Base-by-base conservation (phyloP, 1,140 invertebrate species). In the Pseudomyrmex cubaensis region DNA sequence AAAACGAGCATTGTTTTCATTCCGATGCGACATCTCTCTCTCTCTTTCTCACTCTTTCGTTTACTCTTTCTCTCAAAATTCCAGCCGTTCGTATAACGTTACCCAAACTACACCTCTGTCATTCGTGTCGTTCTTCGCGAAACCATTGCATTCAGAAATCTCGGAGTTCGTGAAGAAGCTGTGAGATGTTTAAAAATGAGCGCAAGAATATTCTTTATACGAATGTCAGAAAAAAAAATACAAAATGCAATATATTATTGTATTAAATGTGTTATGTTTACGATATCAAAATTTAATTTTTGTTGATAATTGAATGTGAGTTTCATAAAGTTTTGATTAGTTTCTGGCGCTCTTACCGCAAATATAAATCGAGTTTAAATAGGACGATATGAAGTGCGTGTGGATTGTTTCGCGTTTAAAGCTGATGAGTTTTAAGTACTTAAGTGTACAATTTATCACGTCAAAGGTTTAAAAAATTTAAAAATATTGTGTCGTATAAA, bases 1-100 rank as follows among this genome's bases (percentile, higher is more conserved):
- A 13, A 72, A 82, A 69, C 63, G 52, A 50, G 76, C 76, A 76
- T 87, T 85, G 83, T 76, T 87, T 87, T 76, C 82, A 74, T 87
- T 84, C 82, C 74, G 35, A 69, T 57, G 74, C 52, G 22, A 77
- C 15, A 10, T 82, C 50, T 35, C 20, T 44, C 35, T 62, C 5
- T 35, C 20, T 20, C 20, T 20, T 20, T 35, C 5, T 35, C 5
- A 5, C 35, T 35, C 7, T 35, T 7, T 35, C 35, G 7, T 35
- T 35, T 35, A 35, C 35, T 35, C 35, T 35, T 35, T 25, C 25
- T 35, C 35, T 67, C 3, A 8, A 20, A 56, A 74, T 80, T 61
- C 52, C 62, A 35, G 22, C 13, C 12, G 9, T 59, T 64, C 17
- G 17, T 70, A 80, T 61, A 72, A 56, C 44, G 22, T 44, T 66